Percentiles rank a stretch among this genome's conserved stretches.
Conservation (phyloP, 2,113 vertebrate genomes). For the Pelmatolapia mariae region DNA sequence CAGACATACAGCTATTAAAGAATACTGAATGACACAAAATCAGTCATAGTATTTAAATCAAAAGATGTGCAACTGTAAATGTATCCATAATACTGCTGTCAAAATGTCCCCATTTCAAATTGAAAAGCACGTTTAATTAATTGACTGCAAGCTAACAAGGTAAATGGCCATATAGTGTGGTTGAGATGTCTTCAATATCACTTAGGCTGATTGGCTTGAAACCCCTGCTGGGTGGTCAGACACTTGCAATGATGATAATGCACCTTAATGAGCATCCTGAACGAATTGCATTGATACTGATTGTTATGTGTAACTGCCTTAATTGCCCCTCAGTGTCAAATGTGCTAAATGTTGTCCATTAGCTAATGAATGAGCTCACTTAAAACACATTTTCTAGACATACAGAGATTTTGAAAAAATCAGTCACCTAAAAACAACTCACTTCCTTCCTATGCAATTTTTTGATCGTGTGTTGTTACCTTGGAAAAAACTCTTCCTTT, state of each 20-base stretch:
- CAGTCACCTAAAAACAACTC: background rate
- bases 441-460: background rate
- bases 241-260: slow-evolving; percentile 8
- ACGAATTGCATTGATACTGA: background rate
- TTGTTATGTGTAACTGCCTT: background rate
- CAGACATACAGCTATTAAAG: background rate
- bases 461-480: rapidly evolving
- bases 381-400: background rate
- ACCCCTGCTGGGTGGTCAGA: background rate
- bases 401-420: background rate
- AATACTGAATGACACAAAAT: background rate
- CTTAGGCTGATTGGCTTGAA: slow-evolving; percentile 12
- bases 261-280: slow-evolving; percentile 3
- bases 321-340: background rate
- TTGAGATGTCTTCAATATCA: background rate
- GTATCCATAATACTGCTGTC: background rate
- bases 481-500: background rate
- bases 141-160: background rate
- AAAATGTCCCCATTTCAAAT: background rate
- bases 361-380: background rate
- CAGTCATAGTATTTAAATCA: background rate
- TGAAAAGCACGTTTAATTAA: background rate
- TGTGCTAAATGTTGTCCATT: background rate
- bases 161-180: background rate
- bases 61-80: background rate